Conservation (phyloP, 92 coral and sea anemone species). For the Umimayanthus chanpuru region DNA sequence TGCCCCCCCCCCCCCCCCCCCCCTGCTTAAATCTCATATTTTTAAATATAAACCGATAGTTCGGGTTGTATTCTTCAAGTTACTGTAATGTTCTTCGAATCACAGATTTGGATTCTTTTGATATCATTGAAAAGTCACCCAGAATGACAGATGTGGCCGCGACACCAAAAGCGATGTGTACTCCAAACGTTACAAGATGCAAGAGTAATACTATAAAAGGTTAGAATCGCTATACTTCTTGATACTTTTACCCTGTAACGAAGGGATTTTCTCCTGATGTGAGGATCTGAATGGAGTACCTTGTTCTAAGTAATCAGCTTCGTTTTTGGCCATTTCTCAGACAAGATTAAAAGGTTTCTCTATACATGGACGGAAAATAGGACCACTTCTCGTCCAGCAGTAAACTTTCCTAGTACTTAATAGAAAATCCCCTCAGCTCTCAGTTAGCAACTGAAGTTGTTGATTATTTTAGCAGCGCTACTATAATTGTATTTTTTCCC, state of each 20-base stretch:
- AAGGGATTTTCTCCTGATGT: not conserved
- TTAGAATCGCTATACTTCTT: not conserved
- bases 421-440: too few species aligned
- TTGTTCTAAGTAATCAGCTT: too few species aligned
- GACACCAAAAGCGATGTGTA: not conserved
- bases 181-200: not conserved
- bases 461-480: too few species aligned
- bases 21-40: not conserved
- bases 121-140: conserved; percentile 7
- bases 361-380: too few species aligned
- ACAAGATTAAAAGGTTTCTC: not conserved
- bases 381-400: too few species aligned
- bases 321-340: not conserved
- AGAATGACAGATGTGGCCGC: not conserved
- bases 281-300: too few species aligned
- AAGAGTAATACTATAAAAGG: not conserved
- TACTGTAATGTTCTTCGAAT: not conserved
- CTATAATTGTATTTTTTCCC: too few species aligned
- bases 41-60: not conserved
- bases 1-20: too few species aligned
- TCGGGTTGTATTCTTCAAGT: not conserved
- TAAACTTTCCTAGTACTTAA: too few species aligned
- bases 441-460: too few species aligned
- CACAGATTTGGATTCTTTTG: conserved; percentile 19
- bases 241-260: not conserved